These are phyloP conservation scores for Calyptomena viridis DNA, from an alignment of 2,113 vertebrate species.

Conservation along the genomic window DNA sequence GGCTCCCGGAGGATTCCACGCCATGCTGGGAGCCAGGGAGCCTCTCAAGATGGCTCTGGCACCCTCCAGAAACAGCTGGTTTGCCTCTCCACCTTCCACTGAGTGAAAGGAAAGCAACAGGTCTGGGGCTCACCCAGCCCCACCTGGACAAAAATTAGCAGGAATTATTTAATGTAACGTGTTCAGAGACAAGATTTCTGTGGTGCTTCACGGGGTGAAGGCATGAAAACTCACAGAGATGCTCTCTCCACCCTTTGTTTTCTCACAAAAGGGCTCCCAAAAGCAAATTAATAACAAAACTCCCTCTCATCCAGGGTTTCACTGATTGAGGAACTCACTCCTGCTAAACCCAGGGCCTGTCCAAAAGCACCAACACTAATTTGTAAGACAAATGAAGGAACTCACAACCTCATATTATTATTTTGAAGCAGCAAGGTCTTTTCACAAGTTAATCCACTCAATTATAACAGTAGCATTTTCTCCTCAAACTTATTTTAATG, in stretches of 20 bases:
- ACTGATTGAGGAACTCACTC: background rate
- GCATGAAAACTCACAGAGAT: background rate
- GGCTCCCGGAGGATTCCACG: background rate
- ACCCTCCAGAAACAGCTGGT: background rate
- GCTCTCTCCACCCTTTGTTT: background rate
- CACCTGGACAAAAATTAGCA: background rate
- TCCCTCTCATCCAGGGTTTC: background rate
- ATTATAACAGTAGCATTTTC: background rate
- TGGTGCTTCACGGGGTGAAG: rapidly evolving
- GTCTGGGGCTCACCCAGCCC: background rate
- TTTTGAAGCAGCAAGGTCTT: background rate
- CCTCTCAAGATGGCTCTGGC: background rate
- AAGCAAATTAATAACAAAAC: background rate
- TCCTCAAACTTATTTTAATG: background rate
- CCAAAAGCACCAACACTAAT: background rate
- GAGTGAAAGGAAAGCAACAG: background rate
- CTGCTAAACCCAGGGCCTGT: background rate
- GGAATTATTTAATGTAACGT: background rate
- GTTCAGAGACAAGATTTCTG: background rate
- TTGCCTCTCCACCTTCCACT: background rate
- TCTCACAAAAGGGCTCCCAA: background rate
- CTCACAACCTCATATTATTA: background rate
- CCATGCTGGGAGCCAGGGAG: background rate
- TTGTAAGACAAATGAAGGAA: background rate
- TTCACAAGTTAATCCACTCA: background rate